Evolutionary conservation across 2,797 vertebrate species (phyloP).

Genomic region (Pipistrellus kuhlii): DNA sequence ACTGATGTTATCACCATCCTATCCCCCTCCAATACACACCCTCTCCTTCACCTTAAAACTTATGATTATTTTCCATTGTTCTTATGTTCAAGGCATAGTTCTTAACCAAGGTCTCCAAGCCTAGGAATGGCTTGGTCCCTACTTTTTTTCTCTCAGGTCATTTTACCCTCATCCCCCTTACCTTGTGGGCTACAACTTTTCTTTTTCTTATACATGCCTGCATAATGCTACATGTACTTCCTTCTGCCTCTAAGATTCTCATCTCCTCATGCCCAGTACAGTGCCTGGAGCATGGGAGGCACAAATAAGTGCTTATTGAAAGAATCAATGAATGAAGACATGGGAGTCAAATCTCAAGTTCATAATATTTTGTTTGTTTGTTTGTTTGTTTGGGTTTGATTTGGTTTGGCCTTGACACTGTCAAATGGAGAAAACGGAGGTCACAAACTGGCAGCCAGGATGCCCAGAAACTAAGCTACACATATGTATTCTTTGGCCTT

Average conservation of each 20-base stretch:
- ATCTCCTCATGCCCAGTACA: background rate
- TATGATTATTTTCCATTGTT: background rate
- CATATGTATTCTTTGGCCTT: fast-evolving
- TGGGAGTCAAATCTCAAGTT: background rate
- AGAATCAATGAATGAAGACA: background rate
- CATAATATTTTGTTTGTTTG: background rate
- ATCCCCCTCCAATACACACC: too few species aligned
- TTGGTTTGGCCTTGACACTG: background rate
- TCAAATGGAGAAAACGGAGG: background rate
- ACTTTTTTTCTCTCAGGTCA: background rate
- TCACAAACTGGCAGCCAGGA: background rate
- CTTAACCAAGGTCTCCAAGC: background rate
- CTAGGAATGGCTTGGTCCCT: background rate
- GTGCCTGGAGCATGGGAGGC: background rate
- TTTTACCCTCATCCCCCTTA: background rate
- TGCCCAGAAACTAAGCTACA: background rate
- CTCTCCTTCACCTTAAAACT: background rate
- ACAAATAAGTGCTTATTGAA: background rate
- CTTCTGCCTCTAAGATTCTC: background rate
- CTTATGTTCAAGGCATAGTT: conserved; percentile 8
- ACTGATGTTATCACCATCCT: background rate
- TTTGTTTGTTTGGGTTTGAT: background rate
- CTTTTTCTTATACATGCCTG: background rate
- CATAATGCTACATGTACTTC: background rate
- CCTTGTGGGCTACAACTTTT: background rate